phyloP scores from a whole-genome alignment of 2,113 vertebrate species.

The Larimichthys crocea region DNA sequence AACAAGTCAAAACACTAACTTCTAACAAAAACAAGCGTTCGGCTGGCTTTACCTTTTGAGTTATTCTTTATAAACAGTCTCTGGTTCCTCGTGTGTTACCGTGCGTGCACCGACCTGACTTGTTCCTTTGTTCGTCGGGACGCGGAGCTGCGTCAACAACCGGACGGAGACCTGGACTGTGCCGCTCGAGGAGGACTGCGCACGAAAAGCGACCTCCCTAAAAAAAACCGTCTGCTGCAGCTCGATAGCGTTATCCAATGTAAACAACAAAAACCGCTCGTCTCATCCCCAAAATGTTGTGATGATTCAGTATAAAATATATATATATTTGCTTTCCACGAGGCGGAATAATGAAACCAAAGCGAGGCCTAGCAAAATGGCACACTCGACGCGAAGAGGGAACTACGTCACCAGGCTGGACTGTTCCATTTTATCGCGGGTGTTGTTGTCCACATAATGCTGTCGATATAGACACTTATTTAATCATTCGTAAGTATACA shows the following conservation, averaged over 20 bases:
- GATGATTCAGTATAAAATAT: neutral
- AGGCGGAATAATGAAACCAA: slow-evolving; percentile 32
- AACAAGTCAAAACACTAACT: neutral
- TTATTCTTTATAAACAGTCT: neutral
- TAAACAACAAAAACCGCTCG: neutral
- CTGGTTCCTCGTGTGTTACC: neutral
- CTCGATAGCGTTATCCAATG: neutral
- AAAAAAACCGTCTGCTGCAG: neutral
- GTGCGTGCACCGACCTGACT: slow-evolving; percentile 29
- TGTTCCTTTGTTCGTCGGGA: slow-evolving; percentile 76
- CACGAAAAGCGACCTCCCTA: neutral
- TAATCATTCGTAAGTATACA: fast-evolving
- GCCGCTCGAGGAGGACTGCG: slow-evolving; percentile 46
- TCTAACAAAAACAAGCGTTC: fast-evolving
- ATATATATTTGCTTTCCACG: slow-evolving; percentile 53
- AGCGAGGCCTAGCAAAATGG: slow-evolving; percentile 71
- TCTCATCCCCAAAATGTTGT: neutral
- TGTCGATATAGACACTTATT: neutral
- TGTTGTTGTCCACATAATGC: neutral
- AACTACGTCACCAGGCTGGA: slow-evolving; percentile 75
- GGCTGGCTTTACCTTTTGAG: neutral
- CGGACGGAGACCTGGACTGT: slow-evolving; percentile 49
- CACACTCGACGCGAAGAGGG: slow-evolving; percentile 62
- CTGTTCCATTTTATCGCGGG: neutral
- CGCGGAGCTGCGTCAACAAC: slow-evolving; percentile 61